These are phyloP conservation scores for Drosophila prolongata DNA, from an alignment of 2,888 invertebrate genomes.

Conservation along the genomic window DNA sequence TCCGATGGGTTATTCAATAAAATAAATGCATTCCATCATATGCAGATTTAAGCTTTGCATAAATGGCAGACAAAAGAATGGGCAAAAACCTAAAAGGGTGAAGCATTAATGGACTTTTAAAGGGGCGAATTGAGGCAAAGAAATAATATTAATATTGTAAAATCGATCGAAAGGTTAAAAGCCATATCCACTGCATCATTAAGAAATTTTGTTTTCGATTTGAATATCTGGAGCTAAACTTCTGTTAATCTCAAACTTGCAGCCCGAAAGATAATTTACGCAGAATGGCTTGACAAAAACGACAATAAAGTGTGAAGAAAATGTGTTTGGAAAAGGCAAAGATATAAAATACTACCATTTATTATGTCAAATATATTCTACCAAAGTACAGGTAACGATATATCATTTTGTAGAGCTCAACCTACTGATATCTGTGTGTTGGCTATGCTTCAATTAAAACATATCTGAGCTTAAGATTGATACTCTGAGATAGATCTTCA, in stretches of 20 bases:
- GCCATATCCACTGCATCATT: too few species aligned
- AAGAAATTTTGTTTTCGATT: too few species aligned
- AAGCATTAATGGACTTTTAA: slow-evolving; percentile 29
- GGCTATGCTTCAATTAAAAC: slow-evolving; percentile 33
- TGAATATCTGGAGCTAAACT: too few species aligned
- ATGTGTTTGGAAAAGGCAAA: slow-evolving; percentile 14
- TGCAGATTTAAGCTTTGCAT: slow-evolving; percentile 47
- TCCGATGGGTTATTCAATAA: slow-evolving; percentile 31
- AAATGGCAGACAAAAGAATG: background rate
- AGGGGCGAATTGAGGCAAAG: background rate
- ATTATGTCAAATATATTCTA: slow-evolving; percentile 1
- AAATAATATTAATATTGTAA: too few species aligned
- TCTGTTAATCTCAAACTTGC: slow-evolving; percentile 1
- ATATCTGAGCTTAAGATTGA: slow-evolving; percentile 47
- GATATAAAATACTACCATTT: slow-evolving; percentile 12
- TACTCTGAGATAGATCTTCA: slow-evolving; percentile 20
- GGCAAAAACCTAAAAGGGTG: background rate
- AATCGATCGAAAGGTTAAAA: too few species aligned
- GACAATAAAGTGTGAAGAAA: slow-evolving; percentile 35
- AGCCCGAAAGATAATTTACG: slow-evolving; percentile 10
- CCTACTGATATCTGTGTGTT: slow-evolving; percentile 7
- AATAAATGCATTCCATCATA: slow-evolving; percentile 27
- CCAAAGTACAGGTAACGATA: slow-evolving; percentile 1
- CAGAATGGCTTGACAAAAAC: slow-evolving; percentile 20
- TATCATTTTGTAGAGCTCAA: slow-evolving; percentile 29